Evolutionary conservation across 2,113 vertebrate species (phyloP).

Genomic region (Stegostoma tigrinum): DNA sequence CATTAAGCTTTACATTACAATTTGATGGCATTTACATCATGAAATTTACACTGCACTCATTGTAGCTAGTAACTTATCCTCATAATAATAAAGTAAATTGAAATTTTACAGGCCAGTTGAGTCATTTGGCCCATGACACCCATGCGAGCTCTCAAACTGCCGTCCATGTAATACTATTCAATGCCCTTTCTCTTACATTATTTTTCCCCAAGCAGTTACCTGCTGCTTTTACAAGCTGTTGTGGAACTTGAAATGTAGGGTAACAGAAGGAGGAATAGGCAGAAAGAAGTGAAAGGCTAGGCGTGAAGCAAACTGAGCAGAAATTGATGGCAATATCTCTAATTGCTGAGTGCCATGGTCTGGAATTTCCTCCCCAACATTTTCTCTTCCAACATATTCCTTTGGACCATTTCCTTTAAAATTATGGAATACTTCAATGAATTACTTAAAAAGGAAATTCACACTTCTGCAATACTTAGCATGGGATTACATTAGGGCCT

Average conservation of each 20-base stretch:
- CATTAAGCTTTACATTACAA: neutral
- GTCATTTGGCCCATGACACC: neutral
- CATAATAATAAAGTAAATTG: neutral
- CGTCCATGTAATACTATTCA: neutral
- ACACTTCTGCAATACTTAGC: neutral
- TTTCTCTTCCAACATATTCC: neutral
- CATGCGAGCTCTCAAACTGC: neutral
- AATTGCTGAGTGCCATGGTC: neutral
- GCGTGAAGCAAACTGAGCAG: neutral
- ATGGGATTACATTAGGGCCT: neutral
- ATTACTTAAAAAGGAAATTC: neutral
- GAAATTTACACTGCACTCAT: neutral
- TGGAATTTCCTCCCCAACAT: neutral
- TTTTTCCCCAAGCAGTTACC: neutral
- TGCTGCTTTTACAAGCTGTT: neutral
- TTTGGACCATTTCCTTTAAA: neutral
- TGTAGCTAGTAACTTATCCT: neutral
- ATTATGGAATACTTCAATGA: neutral
- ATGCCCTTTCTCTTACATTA: neutral
- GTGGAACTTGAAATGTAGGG: neutral
- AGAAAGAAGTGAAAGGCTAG: neutral
- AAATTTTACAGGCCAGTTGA: neutral
- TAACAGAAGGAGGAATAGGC: neutral
- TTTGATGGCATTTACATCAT: neutral
- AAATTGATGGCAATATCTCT: neutral